Base-by-base conservation (phyloP, 1,140 invertebrate species). In the Cyclina sinensis region DNA sequence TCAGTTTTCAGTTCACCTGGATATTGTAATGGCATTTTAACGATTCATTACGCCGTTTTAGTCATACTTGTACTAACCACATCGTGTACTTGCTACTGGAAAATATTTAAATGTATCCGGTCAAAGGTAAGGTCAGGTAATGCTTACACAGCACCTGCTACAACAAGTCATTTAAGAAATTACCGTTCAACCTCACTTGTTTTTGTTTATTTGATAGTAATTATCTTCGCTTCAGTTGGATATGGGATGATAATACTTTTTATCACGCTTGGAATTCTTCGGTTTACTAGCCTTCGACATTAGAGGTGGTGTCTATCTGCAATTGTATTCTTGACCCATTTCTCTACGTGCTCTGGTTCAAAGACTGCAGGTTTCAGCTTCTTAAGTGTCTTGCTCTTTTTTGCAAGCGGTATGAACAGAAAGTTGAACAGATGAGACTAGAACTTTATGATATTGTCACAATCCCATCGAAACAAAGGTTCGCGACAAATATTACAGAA, bases 321-420 rank as follows among this genome's bases (percentile, higher is more conserved):
- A 65, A 62, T n/a, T 81, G 32, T 27, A 3, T 81, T 43, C 4
- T 81, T 11, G 79, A 81, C n/a, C 79, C 79, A 4, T 39, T 81
- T 30, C 32, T 54, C 4, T 81, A 81, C 21, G 59, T 81, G 37
- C n/a, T 81, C 11, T 81, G 79, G 79, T 81, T 81, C 37, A 81
- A 62, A 65, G 79, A 81, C 24, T 81, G 54, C 24, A 51, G 79
- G 16, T n/a, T 81, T 0, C 39, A 81, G 65, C 24, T 54, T 0
- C 21, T 81, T 0, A 81, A 43, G n/a, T 35, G 62, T 43, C 12
- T 65, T 24, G 32, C 54, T 18, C 0, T 24, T 1, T 39, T 24
- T 30, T 35, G 32, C 18, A 51, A 39, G 18, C 24, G 32, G 4
- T 65, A 32, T 11, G 0, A 21, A 43, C 51, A 3, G 7, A 62